phyloP scores from a whole-genome alignment of 2,113 vertebrate genomes.

The Hemicordylus capensis region DNA sequence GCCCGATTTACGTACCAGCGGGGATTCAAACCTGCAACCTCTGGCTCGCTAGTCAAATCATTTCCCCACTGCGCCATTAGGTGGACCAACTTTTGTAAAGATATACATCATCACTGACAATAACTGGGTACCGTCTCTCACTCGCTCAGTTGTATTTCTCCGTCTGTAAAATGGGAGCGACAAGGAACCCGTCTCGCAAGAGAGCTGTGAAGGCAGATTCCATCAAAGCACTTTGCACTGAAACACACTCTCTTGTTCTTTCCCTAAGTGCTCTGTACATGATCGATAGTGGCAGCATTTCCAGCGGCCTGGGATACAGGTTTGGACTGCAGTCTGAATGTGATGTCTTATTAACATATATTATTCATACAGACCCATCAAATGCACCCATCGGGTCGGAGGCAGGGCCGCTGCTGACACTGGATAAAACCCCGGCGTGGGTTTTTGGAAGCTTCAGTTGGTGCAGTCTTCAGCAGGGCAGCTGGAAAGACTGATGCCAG shows the following conservation, averaged over 20 bases:
- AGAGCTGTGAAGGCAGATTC: no score
- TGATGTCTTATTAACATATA: neutral
- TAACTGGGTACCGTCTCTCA: no score
- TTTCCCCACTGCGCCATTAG: no score
- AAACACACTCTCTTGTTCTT: accelerated
- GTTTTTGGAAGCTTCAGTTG: neutral
- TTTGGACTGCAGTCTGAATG: neutral
- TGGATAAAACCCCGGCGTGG: neutral
- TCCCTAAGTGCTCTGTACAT: neutral
- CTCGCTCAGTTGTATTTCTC: no score
- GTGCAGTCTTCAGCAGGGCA: no score
- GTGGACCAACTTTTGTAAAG: no score
- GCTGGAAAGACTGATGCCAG: neutral
- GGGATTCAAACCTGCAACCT: no score
- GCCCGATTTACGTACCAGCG: no score
- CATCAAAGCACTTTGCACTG: neutral
- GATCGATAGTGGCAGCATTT: neutral
- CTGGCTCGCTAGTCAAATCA: no score
- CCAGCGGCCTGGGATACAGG: neutral
- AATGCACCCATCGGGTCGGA: neutral
- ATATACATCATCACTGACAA: no score
- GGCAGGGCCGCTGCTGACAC: neutral
- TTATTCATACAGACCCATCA: neutral
- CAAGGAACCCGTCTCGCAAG: no score
- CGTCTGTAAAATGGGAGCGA: neutral